These are phyloP conservation scores for Epizoanthus ramosus DNA, from an alignment of 92 coral and sea anemone species.

Conservation along the genomic window DNA sequence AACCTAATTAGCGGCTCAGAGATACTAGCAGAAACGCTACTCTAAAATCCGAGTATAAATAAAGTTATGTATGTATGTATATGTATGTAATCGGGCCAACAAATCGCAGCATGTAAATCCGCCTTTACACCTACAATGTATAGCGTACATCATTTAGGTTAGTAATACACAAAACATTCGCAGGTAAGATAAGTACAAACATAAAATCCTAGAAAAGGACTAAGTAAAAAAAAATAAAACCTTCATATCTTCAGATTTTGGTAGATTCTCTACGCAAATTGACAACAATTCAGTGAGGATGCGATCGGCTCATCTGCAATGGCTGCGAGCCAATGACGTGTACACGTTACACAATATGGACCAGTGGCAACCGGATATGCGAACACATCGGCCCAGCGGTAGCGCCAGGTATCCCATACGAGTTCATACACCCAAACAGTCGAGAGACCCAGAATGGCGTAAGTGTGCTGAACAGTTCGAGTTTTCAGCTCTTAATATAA, in stretches of 20 bases:
- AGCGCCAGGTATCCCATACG: conserved; percentile 83
- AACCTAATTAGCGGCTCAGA: too few species aligned
- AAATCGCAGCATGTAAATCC: too few species aligned
- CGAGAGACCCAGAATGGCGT: conserved; percentile 79
- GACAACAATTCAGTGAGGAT: conserved; percentile 73
- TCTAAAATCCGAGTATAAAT: too few species aligned
- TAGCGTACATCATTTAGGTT: too few species aligned
- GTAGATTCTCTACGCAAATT: conserved; percentile 56
- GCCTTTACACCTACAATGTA: too few species aligned
- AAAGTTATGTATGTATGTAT: too few species aligned
- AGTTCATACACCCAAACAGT: conserved; percentile 45
- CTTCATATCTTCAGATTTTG: conserved; percentile 54
- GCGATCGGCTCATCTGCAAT: conserved; percentile 81
- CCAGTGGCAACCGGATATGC: conserved; percentile 60
- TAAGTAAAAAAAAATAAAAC: neutral
- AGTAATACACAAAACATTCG: too few species aligned
- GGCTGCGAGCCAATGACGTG: conserved; percentile 77
- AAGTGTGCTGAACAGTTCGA: conserved; percentile 19
- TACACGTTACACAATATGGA: conserved; percentile 50
- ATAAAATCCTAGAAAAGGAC: too few species aligned
- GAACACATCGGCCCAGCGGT: conserved; percentile 67
- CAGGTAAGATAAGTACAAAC: too few species aligned
- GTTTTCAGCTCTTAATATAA: neutral
- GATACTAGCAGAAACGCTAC: too few species aligned
- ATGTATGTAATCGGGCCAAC: too few species aligned